These are phyloP conservation scores for Tribolium freemani DNA, from an alignment of 2,888 invertebrate species.

Conservation along the genomic window DNA sequence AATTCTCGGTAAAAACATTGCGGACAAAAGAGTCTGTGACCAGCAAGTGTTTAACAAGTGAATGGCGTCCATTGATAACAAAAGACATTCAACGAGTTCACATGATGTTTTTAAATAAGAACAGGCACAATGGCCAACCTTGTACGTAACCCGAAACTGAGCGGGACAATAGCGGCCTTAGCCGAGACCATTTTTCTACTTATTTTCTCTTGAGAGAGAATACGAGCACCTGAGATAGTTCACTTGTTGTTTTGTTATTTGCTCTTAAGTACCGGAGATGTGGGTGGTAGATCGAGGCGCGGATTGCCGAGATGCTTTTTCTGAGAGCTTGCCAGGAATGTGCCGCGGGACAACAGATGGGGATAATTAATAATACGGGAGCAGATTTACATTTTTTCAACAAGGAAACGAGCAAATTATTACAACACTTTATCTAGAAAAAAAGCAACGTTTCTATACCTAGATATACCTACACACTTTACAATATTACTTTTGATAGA, in stretches of 20 bases:
- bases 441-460: no score
- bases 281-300: constrained; percentile 44
- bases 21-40: constrained; percentile 50
- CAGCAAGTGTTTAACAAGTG: constrained; percentile 61
- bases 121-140: constrained; percentile 55
- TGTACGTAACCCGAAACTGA: constrained; percentile 58
- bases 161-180: constrained; percentile 52
- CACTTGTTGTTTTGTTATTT: constrained; percentile 57
- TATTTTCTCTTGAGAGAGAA: constrained; percentile 49
- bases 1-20: constrained; percentile 51
- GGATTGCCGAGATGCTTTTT: background rate
- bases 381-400: background rate
- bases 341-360: background rate
- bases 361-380: background rate
- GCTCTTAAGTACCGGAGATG: constrained; percentile 43
- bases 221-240: constrained; percentile 58
- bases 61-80: constrained; percentile 61
- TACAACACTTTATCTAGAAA: no score
- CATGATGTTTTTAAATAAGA: constrained; percentile 57
- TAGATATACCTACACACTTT: no score
- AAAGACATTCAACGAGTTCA: constrained; percentile 59
- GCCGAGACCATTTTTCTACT: constrained; percentile 48
- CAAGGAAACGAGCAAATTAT: no score
- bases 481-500: no score
- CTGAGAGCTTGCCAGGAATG: background rate